Evolutionary conservation across 2,888 invertebrate genomes (phyloP), one percentile per base, ranked within the genome.

Genomic region (Calephelis perditalis): DNA sequence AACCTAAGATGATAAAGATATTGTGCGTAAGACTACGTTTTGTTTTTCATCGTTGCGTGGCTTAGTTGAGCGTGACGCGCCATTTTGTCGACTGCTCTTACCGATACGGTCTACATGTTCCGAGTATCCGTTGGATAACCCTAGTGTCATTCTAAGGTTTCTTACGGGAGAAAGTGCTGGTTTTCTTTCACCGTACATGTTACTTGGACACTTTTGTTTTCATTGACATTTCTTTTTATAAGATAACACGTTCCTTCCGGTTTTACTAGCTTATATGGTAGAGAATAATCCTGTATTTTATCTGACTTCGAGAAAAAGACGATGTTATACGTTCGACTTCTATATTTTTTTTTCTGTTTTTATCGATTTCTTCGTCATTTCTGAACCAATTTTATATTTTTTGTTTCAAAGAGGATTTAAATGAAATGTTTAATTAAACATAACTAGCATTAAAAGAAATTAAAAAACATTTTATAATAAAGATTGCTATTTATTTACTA

Each of bases 21-120:
- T 54, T 40, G 54, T 54, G 54, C 54, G 54, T 54, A 36, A 54
- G 36, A 11, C 26, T 7, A 43, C 26, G 62, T 63, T 73, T 75
- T 71, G 78, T 73, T 73, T 71, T 72, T 78, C 82, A 81, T 76
- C 71, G 74, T 83, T 79, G 82, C 82, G 81, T 82, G 79, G 78
- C 69, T 79, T 81, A 79, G 82, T 86, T 85, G 73, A 78, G 84
- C 84, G 84, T 87, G 82, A 88, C 83, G 81, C 76, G 73, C 75
- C 81, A 82, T 84, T 88, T 86, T 86, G 84, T 84, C 81, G 79
- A 77, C 76, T 77, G 76, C 78, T 81, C 80, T 82, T 82, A 79
- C 76, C 81, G 86, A 86, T 81, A 80, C 88, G 88, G 88, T 89
- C 88, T 88, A 86, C 73, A 88, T 87, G 82, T 80, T 74, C 65